A percentile compares a stretch with the other conserved stretches of the same genome.
phyloP scores from a whole-genome alignment of 2,113 vertebrate species.

The Uria aalge region DNA sequence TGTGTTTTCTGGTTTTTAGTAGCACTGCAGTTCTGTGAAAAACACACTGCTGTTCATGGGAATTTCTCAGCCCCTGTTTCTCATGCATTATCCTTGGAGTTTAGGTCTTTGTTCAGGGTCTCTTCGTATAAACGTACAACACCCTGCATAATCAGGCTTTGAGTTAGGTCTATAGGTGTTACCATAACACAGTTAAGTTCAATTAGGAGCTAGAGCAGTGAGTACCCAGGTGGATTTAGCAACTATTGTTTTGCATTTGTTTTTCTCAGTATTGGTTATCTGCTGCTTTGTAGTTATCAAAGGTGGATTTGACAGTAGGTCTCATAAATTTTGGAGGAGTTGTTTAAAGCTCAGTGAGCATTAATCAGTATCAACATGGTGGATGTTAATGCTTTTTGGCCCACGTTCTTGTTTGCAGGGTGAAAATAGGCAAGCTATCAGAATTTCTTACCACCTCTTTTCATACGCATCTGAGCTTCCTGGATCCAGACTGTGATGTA shows the following conservation, averaged over 20 bases:
- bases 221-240: neutral
- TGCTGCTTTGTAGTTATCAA: neutral
- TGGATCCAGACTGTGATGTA: conserved; percentile 87
- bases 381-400: neutral
- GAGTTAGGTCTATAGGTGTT: neutral
- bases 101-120: neutral
- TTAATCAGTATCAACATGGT: neutral
- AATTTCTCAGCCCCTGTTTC: neutral
- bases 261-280: neutral
- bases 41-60: neutral
- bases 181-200: neutral
- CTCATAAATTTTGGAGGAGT: neutral
- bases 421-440: conserved; percentile 89
- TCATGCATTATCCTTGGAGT: neutral
- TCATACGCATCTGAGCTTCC: conserved; percentile 91
- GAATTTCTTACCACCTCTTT: conserved; percentile 95
- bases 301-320: neutral
- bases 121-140: neutral
- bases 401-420: conserved; percentile 70
- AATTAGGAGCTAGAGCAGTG: neutral
- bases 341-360: neutral
- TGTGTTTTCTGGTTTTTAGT: neutral
- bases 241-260: neutral
- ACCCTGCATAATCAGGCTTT: neutral
- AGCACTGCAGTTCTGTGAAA: neutral